Evolutionary conservation across 2,797 vertebrate species (phyloP), one percentile per base, ranked within the genome.

Genomic region (Enoplosus armatus): DNA sequence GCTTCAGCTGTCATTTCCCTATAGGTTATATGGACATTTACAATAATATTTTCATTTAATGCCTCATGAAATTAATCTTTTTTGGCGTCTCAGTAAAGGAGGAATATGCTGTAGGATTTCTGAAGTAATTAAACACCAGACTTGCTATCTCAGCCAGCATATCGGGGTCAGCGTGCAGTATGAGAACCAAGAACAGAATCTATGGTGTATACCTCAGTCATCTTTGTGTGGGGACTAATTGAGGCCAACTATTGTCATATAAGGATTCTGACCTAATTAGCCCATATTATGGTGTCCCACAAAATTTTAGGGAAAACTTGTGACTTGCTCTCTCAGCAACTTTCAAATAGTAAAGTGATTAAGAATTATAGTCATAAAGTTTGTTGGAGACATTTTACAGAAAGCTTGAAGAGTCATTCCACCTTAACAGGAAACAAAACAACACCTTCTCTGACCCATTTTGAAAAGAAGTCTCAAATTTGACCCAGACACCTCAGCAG

Each of bases 201-300:
- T 66, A n/a, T 83, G 56, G 41, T 51, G 43, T 81, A 56, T 8
- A 58, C 65, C 37, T 50, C 78, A 37, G 53, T 77, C 50, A 31
- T 83, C 75, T 84, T 82, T 86, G 77, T 89, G 59, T 67, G 63
- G 66, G 82, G 67, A 47, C 75, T 84, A 86, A 90, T 77, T 89
- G 77, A 85, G 90, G 78, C 72, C 80, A 89, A 8, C 77, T 70
- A 86, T 86, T 76, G 77, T 85, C 72, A 79, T 50, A 55, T 43
- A 45, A 72, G 50, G 16, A 66, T 39, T 86, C 11, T 66, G 70
- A 79, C 77, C 76, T 58, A 79, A 82, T 87, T 83, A 85, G 62
- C 58, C 62, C 55, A 65, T 47, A 70, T 68, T 15, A 71, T 48
- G 4, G n/a, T 55, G 70, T 81, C 71, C 62, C 61, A 64, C 24